Conservation (phyloP, 2,888 invertebrate species). For the Bombylius discolor region DNA sequence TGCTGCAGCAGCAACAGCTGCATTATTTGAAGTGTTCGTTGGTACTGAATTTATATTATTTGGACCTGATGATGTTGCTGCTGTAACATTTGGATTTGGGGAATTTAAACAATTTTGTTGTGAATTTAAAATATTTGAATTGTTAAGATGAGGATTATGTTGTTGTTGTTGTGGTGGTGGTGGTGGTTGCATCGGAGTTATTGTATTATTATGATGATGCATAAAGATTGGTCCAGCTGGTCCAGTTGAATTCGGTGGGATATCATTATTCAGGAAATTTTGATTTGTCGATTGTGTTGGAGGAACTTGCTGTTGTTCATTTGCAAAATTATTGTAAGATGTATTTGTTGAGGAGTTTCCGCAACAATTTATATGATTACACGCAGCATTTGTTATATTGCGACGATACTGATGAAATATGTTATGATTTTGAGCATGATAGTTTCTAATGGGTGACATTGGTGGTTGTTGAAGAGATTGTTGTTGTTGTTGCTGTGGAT, state of each 20-base stretch:
- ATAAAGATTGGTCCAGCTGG: constrained; percentile 29
- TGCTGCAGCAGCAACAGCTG: constrained; percentile 23
- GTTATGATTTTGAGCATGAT: constrained; percentile 5
- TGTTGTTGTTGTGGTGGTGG: background rate
- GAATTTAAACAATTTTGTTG: constrained; percentile 14
- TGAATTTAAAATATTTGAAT: constrained; percentile 11
- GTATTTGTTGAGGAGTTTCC: background rate
- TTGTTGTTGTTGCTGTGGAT: constrained; percentile 13
- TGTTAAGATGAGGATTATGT: constrained; percentile 6
- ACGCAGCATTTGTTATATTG: background rate
- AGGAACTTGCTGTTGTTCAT: constrained; percentile 10
- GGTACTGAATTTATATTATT: constrained; percentile 25
- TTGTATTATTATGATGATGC: constrained; percentile 34
- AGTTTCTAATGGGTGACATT: constrained; percentile 16
- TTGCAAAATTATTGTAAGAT: background rate
- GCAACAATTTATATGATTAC: background rate
- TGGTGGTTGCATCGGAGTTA: background rate
- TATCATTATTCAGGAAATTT: constrained; percentile 11
- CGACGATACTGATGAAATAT: constrained; percentile 13
- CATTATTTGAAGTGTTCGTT: constrained; percentile 20
- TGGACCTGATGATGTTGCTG: constrained; percentile 17
- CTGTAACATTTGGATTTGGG: constrained; percentile 12
- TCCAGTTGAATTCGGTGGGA: constrained; percentile 18
- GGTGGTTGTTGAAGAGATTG: constrained; percentile 14
- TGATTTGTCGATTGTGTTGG: constrained; percentile 16